Evolutionary conservation across 1,140 invertebrate species (phyloP), one percentile per base, ranked within the genome.

Genomic region (Frieseomelitta varia): DNA sequence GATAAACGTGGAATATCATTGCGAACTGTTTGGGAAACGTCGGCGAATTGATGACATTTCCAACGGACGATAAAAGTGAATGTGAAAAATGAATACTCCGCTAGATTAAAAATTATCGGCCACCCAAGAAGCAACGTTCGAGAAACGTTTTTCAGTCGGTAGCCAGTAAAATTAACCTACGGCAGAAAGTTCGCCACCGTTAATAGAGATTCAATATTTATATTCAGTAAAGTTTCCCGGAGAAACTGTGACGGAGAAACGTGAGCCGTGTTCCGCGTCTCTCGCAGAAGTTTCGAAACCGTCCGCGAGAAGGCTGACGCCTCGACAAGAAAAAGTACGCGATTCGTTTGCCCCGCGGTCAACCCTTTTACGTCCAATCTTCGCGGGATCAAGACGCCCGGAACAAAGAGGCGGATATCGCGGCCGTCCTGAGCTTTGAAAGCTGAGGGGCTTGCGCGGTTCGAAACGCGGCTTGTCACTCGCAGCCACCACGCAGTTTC

Each of bases 161-260:
- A 34, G 65, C 27, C 53, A 30, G 65, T 17, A 39, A 79, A 47
- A 79, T 79, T 79, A 79, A 69, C 51, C 51, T 12, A 14, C 14
- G 27, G 39, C n/a, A 11, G 30, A 0, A 67, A 68, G 67, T 68
- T 34, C 2, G 8, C 19, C 27, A 67, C 24, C 53, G 34, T 24
- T 39, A 55, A 80, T 51, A 80, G 67, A 58, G 55, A 51, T 80
- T 80, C 78, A 6, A 80, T 80, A 61, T 72, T 72, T 80, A 71
- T 30, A 80, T 19, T 30, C 27, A 21, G 19, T 2, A n/a, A 72
- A 80, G 76, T 79, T n/a, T 78, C 4, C 39, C 1, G 14, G 8
- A 27, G 51, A 21, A 53, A 53, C 61, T 12, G 3, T 14, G n/a
- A n/a, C n/a, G n/a, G n/a, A n/a, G n/a, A n/a, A n/a, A 24, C 58